Evolutionary conservation across 2,797 vertebrate genomes (phyloP), one percentile per base, ranked within the genome.

Genomic region (Enteromius anoplus): DNA sequence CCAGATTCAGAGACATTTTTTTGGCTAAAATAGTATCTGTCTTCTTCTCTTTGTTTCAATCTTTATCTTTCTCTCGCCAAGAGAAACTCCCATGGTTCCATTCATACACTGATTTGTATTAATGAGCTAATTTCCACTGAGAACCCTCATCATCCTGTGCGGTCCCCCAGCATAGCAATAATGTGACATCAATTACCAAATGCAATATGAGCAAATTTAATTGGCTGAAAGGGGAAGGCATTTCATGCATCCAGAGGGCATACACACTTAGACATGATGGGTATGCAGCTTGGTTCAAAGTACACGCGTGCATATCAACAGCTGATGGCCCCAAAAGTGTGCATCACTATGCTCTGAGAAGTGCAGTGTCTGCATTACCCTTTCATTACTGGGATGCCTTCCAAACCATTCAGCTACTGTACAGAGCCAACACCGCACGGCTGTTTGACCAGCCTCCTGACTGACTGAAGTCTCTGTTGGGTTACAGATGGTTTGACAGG

Each of bases 261-360:
- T 62, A 71, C 82, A 71, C 86, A 82, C 34, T 47, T 75, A 89
- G 70, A 23, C 4, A 86, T 82, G 77, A 83, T 80, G 86, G 82
- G 73, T 85, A 89, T 90, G 88, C 92, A 93, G 91, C 93, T 26
- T 94, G 92, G 89, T 69, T 40, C 15, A 34, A 53, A 62, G 21
- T 64, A 64, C 91, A 89, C 10, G 75, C 6, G 40, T 86, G 84
- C 91, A 89, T 72, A 51, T 78, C 91, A 87, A 85, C 93, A 93
- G 90, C 92, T 93, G 93, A 94, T 86, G 32, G 80, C 72, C 87
- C 80, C 1, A 37, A 78, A 91, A 89, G 82, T 91, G 91, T 89
- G 90, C 90, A 87, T 90, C 87, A 91, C 60, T 80, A 86, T 85
- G 91, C 92, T 93, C 91, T 91, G 92, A 93, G 90, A 82, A 75